Percentiles rank a stretch among this genome's conserved stretches.
These are phyloP conservation scores for Leptocoma aspasia DNA, from an alignment of 2,113 vertebrate genomes.

Conservation along the genomic window DNA sequence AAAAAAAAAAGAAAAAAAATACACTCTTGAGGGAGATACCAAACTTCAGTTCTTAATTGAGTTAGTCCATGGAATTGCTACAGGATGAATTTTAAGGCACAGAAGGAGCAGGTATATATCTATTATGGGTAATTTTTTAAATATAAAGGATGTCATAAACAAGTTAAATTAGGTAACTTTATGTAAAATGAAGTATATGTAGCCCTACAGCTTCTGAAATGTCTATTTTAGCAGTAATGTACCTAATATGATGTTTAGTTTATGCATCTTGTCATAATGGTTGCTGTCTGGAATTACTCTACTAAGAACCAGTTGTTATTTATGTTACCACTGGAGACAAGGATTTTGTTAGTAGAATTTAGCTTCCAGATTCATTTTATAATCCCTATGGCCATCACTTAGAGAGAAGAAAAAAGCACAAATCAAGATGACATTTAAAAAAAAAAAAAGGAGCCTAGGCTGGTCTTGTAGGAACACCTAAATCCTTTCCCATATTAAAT, in stretches of 20 bases:
- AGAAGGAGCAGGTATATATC: background rate
- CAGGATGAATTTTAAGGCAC: background rate
- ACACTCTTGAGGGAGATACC: background rate
- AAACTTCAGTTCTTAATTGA: background rate
- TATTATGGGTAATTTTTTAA: background rate
- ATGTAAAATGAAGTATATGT: background rate
- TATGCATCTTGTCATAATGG: background rate
- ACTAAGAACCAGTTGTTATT: constrained; percentile 25
- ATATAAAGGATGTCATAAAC: background rate
- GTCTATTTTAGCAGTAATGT: background rate
- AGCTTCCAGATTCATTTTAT: constrained; percentile 65
- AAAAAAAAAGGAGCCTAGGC: constrained; percentile 29
- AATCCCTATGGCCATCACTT: constrained; percentile 74
- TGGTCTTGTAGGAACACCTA: constrained; percentile 73
- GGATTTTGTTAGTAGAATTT: constrained; percentile 74
- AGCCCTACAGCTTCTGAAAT: background rate
- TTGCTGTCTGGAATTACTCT: constrained; percentile 4
- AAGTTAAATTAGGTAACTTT: background rate
- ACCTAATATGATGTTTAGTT: background rate
- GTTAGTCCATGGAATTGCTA: background rate
- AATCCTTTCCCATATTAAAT: constrained; percentile 80
- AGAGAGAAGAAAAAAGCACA: constrained; percentile 64
- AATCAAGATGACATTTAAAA: constrained; percentile 82
- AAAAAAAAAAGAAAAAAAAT: no score
- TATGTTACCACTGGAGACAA: constrained; percentile 38